Evolutionary conservation across 2,888 invertebrate species (phyloP).

Genomic region (Seira sanloemensis): DNA sequence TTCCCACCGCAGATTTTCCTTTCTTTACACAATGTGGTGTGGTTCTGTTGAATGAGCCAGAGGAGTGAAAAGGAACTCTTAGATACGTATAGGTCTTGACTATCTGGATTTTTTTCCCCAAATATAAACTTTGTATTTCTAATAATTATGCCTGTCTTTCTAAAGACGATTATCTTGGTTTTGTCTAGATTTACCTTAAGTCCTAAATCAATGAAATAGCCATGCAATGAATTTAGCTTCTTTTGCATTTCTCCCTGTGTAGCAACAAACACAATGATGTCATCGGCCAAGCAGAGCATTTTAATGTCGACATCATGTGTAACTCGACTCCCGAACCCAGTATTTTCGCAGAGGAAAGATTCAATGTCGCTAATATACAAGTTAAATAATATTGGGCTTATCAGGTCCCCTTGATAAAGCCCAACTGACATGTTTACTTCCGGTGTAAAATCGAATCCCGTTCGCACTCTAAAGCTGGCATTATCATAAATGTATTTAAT

Average conservation of each 20-base stretch:
- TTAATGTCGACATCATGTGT: constrained; percentile 9
- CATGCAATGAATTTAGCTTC: constrained; percentile 13
- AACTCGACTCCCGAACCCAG: background rate
- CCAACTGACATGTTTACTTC: background rate
- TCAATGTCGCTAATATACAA: background rate
- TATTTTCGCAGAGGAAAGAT: background rate
- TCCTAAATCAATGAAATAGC: background rate
- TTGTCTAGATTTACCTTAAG: constrained; percentile 9
- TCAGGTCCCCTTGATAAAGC: background rate
- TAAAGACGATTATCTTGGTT: constrained; percentile 25
- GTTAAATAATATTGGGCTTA: background rate
- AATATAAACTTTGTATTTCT: background rate
- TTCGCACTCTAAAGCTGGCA: background rate
- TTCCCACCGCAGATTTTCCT: background rate
- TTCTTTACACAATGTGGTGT: background rate
- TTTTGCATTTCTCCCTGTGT: constrained; percentile 9
- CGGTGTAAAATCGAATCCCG: background rate
- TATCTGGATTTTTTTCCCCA: background rate
- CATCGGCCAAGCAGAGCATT: constrained; percentile 20
- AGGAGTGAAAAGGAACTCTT: background rate
- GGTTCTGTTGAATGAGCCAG: background rate
- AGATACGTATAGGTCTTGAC: background rate
- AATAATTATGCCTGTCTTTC: background rate
- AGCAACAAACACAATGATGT: constrained; percentile 8
- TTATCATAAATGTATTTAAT: background rate